phyloP scores from a whole-genome alignment of 2,113 vertebrate genomes.

The Mobula birostris region DNA sequence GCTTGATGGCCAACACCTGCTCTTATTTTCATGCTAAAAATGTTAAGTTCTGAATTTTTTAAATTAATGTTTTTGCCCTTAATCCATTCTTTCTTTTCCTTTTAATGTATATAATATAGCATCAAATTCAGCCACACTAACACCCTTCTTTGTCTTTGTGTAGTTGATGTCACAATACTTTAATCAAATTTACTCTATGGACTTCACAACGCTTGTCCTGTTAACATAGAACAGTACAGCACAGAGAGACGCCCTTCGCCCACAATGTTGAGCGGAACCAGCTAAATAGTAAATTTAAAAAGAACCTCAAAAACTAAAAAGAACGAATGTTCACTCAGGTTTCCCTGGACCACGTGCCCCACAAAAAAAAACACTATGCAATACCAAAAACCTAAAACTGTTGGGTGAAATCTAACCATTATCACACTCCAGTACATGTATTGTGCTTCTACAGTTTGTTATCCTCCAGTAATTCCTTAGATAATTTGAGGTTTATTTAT shows the following conservation, averaged over 20 bases:
- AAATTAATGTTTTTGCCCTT: too few species aligned
- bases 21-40: too few species aligned
- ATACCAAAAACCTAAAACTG: background rate
- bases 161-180: background rate
- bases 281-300: too few species aligned
- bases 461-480: background rate
- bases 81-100: too few species aligned
- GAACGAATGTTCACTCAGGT: background rate
- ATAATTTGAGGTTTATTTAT: background rate
- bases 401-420: background rate
- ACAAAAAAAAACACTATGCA: background rate
- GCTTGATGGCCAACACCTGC: too few species aligned
- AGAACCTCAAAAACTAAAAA: too few species aligned
- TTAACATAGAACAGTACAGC: too few species aligned
- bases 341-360: background rate
- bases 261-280: too few species aligned
- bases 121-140: background rate
- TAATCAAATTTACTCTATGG: background rate
- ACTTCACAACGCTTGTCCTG: background rate
- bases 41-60: too few species aligned
- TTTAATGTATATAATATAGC: too few species aligned
- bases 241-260: too few species aligned
- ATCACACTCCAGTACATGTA: background rate
- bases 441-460: background rate
- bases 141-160: background rate